Percentiles rank a stretch among this genome's conserved stretches.
Conservation (phyloP, 2,888 invertebrate genomes). For the Drosophila maculinotata region DNA sequence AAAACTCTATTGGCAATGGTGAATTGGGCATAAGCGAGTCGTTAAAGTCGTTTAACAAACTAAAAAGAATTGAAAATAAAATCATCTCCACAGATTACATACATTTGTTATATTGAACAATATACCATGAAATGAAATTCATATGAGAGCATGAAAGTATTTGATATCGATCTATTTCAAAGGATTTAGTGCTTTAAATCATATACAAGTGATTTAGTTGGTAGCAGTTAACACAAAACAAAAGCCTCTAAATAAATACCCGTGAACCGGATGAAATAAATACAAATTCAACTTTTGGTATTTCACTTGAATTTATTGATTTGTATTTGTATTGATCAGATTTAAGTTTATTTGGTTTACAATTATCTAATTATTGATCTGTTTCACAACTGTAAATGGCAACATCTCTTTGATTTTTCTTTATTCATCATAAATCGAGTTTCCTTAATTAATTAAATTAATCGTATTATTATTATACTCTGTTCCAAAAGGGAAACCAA, state of each 20-base stretch:
- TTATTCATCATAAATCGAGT: conserved; percentile 16
- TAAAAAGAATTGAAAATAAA: neutral
- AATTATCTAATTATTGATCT: conserved; percentile 82
- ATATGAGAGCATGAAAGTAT: neutral
- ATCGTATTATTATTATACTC: conserved; percentile 11
- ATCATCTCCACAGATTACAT: no score
- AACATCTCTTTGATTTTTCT: conserved; percentile 33
- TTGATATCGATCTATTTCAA: neutral
- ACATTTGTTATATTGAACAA: neutral
- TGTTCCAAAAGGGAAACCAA: neutral
- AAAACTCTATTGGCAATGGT: neutral
- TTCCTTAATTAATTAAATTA: conserved; percentile 24
- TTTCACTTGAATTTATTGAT: conserved; percentile 59
- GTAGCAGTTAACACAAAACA: neutral
- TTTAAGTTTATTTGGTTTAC: conserved; percentile 47
- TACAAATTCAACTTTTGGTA: conserved; percentile 3
- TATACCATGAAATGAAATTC: neutral
- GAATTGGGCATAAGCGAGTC: no score
- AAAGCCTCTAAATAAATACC: neutral
- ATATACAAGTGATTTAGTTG: neutral
- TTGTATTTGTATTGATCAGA: conserved; percentile 25
- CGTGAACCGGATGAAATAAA: neutral
- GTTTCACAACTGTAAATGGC: conserved; percentile 78
- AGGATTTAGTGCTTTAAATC: neutral
- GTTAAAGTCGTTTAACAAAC: no score